Percentiles rank a stretch among this genome's conserved stretches.
Conservation (phyloP, 2,888 invertebrate genomes). For the Macropis europaea region DNA sequence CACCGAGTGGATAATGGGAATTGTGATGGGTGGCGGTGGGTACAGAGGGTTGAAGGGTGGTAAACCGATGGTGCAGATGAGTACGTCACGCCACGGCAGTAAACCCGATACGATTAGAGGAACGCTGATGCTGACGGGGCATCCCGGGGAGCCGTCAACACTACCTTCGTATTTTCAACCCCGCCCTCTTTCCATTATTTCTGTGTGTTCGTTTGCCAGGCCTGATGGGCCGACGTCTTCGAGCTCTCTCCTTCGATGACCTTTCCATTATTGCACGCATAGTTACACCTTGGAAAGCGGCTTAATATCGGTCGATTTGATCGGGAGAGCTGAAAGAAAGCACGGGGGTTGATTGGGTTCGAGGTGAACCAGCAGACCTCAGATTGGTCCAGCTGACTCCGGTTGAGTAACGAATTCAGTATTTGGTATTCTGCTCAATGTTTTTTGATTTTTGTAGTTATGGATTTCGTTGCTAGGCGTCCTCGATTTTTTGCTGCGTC, state of each 20-base stretch:
- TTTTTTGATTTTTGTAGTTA: too few relatives aligned
- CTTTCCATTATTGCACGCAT: constrained; percentile 19
- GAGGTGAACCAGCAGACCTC: neutral
- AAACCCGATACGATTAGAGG: constrained; percentile 77
- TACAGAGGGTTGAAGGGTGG: constrained; percentile 63
- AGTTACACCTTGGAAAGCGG: constrained; percentile 16
- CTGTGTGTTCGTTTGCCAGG: constrained; percentile 20
- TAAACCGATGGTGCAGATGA: constrained; percentile 71
- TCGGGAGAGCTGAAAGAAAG: too few relatives aligned
- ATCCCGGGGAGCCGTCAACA: constrained; percentile 79
- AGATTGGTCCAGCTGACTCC: too few relatives aligned
- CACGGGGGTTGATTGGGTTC: neutral
- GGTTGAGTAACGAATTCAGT: too few relatives aligned
- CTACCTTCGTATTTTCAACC: constrained; percentile 68
- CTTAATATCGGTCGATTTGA: neutral
- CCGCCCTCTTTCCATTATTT: constrained; percentile 62
- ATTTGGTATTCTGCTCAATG: too few relatives aligned
- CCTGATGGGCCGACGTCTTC: neutral
- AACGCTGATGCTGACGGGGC: constrained; percentile 77
- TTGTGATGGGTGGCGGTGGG: constrained; percentile 71
- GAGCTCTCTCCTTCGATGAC: neutral
- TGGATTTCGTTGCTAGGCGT: too few relatives aligned
- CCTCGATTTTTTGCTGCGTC: too few relatives aligned
- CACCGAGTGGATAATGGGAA: constrained; percentile 78
- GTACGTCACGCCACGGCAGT: constrained; percentile 79